These are phyloP conservation scores for Melanotaenia parkinsoni DNA, from an alignment of 2,797 vertebrate species.

Conservation along the genomic window DNA sequence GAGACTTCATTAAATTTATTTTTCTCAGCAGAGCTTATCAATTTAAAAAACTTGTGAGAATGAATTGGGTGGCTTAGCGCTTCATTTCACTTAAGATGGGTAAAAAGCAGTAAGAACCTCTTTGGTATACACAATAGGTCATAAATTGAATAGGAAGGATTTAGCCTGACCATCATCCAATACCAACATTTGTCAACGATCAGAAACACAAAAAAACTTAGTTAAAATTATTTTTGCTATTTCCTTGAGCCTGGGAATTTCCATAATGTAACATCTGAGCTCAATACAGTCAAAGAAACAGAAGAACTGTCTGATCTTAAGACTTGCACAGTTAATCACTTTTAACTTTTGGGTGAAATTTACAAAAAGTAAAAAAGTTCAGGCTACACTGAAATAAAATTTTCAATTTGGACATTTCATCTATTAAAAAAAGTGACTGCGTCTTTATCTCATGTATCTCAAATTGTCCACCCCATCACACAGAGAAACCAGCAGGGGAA, in stretches of 20 bases:
- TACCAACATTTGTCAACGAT: not conserved
- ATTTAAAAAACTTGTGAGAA: not conserved
- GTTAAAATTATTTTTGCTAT: not conserved
- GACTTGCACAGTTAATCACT: not conserved
- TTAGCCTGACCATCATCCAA: slow-evolving; percentile 1
- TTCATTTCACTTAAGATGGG: not conserved
- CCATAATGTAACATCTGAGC: not conserved
- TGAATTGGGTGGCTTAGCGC: not conserved
- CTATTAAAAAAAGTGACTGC: not conserved
- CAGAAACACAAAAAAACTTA: not conserved
- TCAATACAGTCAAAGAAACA: not conserved
- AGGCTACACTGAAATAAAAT: not conserved
- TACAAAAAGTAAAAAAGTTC: not conserved
- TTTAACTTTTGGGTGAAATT: not conserved
- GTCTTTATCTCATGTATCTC: slow-evolving; percentile 7
- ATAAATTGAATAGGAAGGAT: not conserved
- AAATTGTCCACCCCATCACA: not conserved
- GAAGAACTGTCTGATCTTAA: slow-evolving; percentile 6
- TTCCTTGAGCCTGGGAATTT: not conserved
- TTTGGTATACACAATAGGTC: not conserved
- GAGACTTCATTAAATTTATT: slow-evolving; percentile 36
- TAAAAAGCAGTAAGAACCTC: not conserved
- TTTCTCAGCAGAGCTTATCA: not conserved
- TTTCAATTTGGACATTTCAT: not conserved
- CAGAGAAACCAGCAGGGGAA: not conserved